A percentile compares a stretch with the other conserved stretches of the same genome.
Conservation (phyloP, 2,113 vertebrate genomes). For the Ellobius talpinus region DNA sequence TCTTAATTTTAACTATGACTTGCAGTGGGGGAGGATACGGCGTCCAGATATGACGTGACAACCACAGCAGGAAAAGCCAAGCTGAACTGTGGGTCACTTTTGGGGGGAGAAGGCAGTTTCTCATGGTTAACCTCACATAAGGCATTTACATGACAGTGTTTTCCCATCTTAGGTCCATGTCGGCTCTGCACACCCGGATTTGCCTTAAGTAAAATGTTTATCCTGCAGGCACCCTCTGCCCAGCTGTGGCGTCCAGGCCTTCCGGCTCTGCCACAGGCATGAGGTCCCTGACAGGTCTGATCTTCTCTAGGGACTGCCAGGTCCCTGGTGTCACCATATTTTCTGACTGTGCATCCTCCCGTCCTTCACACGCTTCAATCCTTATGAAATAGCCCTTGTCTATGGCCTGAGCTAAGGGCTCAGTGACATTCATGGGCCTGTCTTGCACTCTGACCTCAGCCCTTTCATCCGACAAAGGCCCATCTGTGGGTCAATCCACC, state of each 20-base stretch:
- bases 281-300: not conserved
- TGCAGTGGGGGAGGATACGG: not conserved
- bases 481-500: not conserved
- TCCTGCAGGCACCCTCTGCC: not conserved
- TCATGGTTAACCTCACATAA: not conserved
- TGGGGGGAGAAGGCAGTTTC: conserved; percentile 48
- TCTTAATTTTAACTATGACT: conserved; percentile 41
- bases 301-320: not conserved
- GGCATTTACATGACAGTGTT: not conserved
- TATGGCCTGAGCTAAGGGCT: not conserved
- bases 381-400: not conserved
- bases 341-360: fast-evolving
- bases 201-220: not conserved
- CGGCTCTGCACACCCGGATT: not conserved
- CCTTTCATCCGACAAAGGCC: not conserved
- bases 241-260: not conserved
- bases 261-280: not conserved
- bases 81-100: not conserved
- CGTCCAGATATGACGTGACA: conserved; percentile 40
- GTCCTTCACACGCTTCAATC: not conserved
- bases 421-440: not conserved
- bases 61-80: conserved; percentile 18
- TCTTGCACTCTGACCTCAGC: not conserved
- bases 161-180: conserved; percentile 19
- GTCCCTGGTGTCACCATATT: not conserved